phyloP scores from a whole-genome alignment of 2,797 vertebrate species.

The Delichon dasypus region DNA sequence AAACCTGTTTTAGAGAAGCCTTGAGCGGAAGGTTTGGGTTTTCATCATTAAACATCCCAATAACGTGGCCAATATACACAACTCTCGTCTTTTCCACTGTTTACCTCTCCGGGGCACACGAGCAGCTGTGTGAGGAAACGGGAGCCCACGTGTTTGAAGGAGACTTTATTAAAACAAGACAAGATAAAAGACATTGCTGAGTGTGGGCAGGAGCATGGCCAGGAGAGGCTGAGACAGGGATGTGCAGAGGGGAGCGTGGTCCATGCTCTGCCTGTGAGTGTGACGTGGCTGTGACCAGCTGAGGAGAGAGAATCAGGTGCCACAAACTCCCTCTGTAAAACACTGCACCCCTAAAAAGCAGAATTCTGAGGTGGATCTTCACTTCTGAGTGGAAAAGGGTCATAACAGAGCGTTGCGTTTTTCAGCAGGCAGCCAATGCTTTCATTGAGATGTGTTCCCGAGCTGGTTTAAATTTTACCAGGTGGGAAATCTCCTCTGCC shows the following conservation, averaged over 20 bases:
- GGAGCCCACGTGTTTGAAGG: neutral
- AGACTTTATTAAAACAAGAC: neutral
- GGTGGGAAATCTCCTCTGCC: neutral
- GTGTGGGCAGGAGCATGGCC: neutral
- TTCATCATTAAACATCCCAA: neutral
- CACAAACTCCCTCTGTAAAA: neutral
- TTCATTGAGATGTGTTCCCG: neutral
- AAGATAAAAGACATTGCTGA: neutral
- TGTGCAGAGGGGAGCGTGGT: neutral
- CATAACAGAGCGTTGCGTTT: rapidly evolving
- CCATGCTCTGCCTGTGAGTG: rapidly evolving
- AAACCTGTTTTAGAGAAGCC: neutral
- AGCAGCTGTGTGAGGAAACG: neutral
- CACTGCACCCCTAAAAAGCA: neutral
- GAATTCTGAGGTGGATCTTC: neutral
- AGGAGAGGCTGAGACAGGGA: neutral
- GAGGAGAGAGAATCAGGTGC: no score
- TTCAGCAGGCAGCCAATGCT: rapidly evolving
- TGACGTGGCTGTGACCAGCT: rapidly evolving
- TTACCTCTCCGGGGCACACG: neutral
- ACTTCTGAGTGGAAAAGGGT: neutral
- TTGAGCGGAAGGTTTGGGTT: neutral
- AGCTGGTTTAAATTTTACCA: neutral
- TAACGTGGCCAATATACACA: neutral
- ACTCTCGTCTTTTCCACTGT: neutral